Base-by-base conservation (phyloP, 2,797 vertebrate genomes). In the Mus spretus region DNA sequence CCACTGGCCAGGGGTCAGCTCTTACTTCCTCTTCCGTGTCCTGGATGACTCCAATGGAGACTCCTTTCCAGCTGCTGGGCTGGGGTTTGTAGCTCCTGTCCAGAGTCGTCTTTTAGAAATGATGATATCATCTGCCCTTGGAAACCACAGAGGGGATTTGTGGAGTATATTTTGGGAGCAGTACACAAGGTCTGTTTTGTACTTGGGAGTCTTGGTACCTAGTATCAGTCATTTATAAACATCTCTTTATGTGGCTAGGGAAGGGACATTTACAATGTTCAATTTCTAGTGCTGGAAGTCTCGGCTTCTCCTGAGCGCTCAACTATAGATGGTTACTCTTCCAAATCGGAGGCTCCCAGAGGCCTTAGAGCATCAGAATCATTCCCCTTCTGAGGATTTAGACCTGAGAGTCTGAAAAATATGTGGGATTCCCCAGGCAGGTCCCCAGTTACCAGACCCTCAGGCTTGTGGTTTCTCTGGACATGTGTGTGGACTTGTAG, bases 391-490 rank as follows among this genome's bases (percentile, higher is more conserved):
- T 86, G 90, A 86, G 59, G 74, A 92, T 40, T 61, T 77, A 37
- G 70, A 80, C 59, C 95, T 79, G 47, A 85, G 95, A 94, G 24
- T 94, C 80, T 70, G 81, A 40, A 75, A 92, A n/a, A 57, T 57
- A n/a, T 9, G 65, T 88, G 86, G 90, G 85, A 77, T 93, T 96
- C 75, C 70, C 93, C 92, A 50, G 47, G 90, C 82, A 61, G 93
- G 65, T 57, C 63, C 31, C 57, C 24, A 47, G 84, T 93, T 86
- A 83, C 90, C 82, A 92, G 89, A 74, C 59, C 22, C 83, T 31
- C 65, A 70, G 79, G 61, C 67, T 28, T 1, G 31, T 75, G 94
- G 90, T 55, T 65, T 77, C 88, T 50, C 24, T 57, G 15, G 24
- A 57, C 34, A 80, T 90, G 63, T 95, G 79, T 91, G 82, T 53